Evolutionary conservation across 2,888 invertebrate species (phyloP), one percentile per base, ranked within the genome.

Genomic region (Erpobdella octoculata): DNA sequence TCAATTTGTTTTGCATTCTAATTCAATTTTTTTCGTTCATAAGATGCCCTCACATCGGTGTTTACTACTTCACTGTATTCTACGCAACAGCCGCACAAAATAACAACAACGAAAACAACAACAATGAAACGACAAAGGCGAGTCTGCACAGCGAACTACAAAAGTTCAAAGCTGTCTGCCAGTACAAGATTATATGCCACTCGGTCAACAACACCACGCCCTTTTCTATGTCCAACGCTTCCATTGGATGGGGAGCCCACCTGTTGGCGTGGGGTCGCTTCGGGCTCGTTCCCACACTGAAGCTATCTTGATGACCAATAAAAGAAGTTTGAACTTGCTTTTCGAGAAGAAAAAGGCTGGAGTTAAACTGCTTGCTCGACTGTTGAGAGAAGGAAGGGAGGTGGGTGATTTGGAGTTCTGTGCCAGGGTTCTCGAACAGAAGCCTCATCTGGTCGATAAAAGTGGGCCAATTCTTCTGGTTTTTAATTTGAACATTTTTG

Each of bases 101-200:
- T n/a, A n/a, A n/a, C n/a, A n/a, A n/a, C n/a, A n/a, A n/a, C n/a
- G n/a, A n/a, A n/a, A n/a, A n/a, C n/a, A n/a, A n/a, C n/a, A n/a
- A n/a, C n/a, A n/a, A n/a, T n/a, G n/a, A n/a, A n/a, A n/a, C n/a
- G n/a, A 25, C 53, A 1, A 53, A 53, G 53, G 53, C 53, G 6
- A 53, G 21, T 53, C 53, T 28, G 6, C 1, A 8, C 4, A 53
- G 28, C 5, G 28, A 53, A 53, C 53, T n/a, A 9, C 18, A 15
- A 5, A 25, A 3, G 8, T 9, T 53, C 53, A 53, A 28, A 53
- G 18, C 53, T 5, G 53, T 53, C 28, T 53, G 53, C 28, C 53
- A 53, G 21, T 53, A 53, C 53, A 53, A 53, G 53, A n/a, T 53
- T 28, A 53, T 53, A 21, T 53, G 53, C 53, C 53, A 53, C 15